phyloP scores from a whole-genome alignment of 1,140 invertebrate species.

The Anastrepha ludens region DNA sequence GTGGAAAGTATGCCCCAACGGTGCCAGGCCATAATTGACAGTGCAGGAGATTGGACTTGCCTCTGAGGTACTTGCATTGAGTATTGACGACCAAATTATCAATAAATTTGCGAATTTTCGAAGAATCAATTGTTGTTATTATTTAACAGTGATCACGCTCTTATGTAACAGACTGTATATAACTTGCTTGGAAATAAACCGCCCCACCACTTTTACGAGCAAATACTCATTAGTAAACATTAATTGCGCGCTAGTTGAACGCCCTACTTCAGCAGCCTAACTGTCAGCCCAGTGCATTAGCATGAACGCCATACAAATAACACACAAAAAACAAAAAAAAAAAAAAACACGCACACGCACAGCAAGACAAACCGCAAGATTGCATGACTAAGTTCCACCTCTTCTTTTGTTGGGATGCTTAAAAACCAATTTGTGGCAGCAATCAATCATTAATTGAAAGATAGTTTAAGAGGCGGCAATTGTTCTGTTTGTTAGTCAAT shows the following conservation, averaged over 20 bases:
- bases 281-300: slow-evolving; percentile 2
- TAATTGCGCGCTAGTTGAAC: slow-evolving; percentile 6
- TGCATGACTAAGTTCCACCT: slow-evolving; percentile 6
- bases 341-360: background rate
- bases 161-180: too few species aligned
- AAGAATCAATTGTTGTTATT: too few species aligned
- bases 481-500: background rate
- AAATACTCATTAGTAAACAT: slow-evolving; percentile 31
- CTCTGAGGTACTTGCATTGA: too few species aligned
- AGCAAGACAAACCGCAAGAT: background rate
- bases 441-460: slow-evolving; percentile 43
- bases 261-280: background rate
- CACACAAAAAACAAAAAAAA: background rate
- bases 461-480: slow-evolving; percentile 9
- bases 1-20: too few species aligned
- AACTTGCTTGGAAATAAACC: background rate
- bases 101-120: too few species aligned
- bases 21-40: too few species aligned
- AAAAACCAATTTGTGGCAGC: slow-evolving; percentile 45
- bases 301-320: background rate
- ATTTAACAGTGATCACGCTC: too few species aligned
- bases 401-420: slow-evolving; percentile 7
- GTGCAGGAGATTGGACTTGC: too few species aligned
- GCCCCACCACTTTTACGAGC: background rate
- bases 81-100: too few species aligned